Evolutionary conservation across 2,113 vertebrate genomes (phyloP).

Genomic region (Megaceryle torquata): DNA sequence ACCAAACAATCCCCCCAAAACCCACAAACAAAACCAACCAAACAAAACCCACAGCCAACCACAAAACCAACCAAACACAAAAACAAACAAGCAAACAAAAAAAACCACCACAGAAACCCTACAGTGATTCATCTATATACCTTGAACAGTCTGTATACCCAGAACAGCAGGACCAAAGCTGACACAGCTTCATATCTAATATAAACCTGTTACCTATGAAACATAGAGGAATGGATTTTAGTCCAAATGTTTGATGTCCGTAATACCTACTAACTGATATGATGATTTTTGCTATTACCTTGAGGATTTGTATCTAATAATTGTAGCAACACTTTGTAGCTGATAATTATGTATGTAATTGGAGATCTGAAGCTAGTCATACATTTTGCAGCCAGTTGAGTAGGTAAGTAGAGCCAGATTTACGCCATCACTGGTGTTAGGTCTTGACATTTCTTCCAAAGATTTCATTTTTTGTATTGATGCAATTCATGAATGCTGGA

Average conservation of each 20-base stretch:
- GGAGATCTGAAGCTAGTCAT: not conserved
- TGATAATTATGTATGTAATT: not conserved
- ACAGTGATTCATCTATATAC: not conserved
- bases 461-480: not conserved
- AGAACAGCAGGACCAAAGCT: not conserved
- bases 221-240: not conserved
- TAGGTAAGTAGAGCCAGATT: not conserved
- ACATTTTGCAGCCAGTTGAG: not conserved
- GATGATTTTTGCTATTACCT: not conserved
- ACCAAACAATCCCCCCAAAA: too few relatives aligned
- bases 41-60: too few relatives aligned
- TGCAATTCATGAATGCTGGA: not conserved
- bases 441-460: not conserved
- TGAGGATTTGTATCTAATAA: not conserved
- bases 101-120: not conserved
- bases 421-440: not conserved
- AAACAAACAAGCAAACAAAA: not conserved
- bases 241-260: not conserved
- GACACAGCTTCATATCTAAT: not conserved
- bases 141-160: not conserved
- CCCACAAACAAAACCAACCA: too few relatives aligned
- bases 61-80: too few relatives aligned
- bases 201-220: not conserved
- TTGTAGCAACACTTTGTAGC: not conserved
- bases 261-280: accelerated